phyloP scores from a whole-genome alignment of 2,113 vertebrate genomes.

The Brachionichthys hirsutus region DNA sequence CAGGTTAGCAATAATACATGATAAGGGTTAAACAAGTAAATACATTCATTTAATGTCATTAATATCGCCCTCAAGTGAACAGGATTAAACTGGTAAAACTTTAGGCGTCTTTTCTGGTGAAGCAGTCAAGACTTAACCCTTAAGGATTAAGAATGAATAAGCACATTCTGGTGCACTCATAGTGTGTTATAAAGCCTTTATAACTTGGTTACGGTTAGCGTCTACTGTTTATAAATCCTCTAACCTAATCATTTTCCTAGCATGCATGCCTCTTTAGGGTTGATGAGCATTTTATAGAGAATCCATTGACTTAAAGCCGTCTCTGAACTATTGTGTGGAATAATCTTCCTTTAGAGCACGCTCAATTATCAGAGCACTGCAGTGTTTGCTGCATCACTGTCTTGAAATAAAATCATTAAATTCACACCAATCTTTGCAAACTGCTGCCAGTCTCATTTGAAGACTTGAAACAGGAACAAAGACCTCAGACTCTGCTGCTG shows the following conservation, averaged over 20 bases:
- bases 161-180: no score
- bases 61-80: no score
- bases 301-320: slow-evolving; percentile 15
- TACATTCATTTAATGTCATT: no score
- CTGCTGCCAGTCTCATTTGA: slow-evolving; percentile 24
- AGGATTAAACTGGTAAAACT: no score
- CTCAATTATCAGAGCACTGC: slow-evolving; percentile 22
- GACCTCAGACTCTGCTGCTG: slow-evolving; percentile 8
- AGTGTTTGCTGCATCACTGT: slow-evolving; percentile 18
- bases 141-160: no score
- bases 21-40: no score
- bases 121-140: no score
- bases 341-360: slow-evolving; percentile 24
- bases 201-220: no score
- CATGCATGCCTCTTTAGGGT: neutral
- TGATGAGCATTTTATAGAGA: slow-evolving; percentile 21
- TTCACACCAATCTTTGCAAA: slow-evolving; percentile 34
- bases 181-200: no score
- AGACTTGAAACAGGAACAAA: slow-evolving; percentile 18
- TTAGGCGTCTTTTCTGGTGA: no score
- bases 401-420: slow-evolving; percentile 22
- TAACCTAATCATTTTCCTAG: neutral
- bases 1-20: no score
- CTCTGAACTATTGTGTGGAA: slow-evolving; percentile 13
- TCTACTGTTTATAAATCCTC: neutral